Base-by-base conservation (phyloP, 1,140 invertebrate species). In the Zaprionus africanus region DNA sequence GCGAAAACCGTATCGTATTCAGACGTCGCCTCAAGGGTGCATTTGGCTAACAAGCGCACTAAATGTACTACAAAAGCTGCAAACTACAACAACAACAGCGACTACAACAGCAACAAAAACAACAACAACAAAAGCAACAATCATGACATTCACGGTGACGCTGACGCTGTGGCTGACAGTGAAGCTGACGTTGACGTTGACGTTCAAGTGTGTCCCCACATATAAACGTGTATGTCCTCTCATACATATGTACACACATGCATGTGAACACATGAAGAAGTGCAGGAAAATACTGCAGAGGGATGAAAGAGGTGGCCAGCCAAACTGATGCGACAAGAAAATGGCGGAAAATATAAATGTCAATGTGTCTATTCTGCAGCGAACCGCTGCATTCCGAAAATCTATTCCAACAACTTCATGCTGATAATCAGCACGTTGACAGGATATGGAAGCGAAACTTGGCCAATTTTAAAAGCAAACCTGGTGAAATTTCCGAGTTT, bases 31-130 rank as follows among this genome's bases (percentile, higher is more conserved):
- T 88, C 80, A 78, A 81, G 83, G 84, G 83, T 83, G 67, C 80
- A 88, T 87, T 87, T 81, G 72, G 83, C 84, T 83, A 87, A 87
- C 83, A 87, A 87, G 83, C 83, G 84, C 75, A 72, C 84, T 87
- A 87, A 87, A 87, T 88, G 83, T 76, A 61, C 49, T 77, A 88
- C 80, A 88, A 88, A 72, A 86, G 41, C 68, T 49, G 73, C 79
- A 74, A 69, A 57, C 59, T 26, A 19, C 57, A 59, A 43, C 28
- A 31, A 12, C 49, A 31, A 12, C 51, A 36, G 12, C 36, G 28
- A 12, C 57, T 53, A 19, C 46, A 57, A 56, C 34, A 12, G 49
- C 56, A 51, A 22, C 46, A 24, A 13, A 31, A 61, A 6, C 46
- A 24, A 13, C 43, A 61, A 6, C 36, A 57, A 13, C 51, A 57